Base-by-base conservation (phyloP, 53 echinoderm and acorn worm species). In the Echinarachnius parma region DNA sequence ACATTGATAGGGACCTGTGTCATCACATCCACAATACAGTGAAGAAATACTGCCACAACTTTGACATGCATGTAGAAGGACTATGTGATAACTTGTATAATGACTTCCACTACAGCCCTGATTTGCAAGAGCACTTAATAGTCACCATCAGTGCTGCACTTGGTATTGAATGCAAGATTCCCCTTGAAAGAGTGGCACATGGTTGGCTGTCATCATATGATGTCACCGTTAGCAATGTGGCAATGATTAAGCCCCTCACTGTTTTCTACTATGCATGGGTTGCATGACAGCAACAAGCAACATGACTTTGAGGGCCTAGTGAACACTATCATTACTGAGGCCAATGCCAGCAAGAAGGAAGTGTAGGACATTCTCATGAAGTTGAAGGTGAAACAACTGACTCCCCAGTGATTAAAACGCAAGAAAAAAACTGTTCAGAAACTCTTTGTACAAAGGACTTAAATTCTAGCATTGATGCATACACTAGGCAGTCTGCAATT, bases 1-100 rank as follows among this genome's bases (percentile, higher is more conserved):
- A 86, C 48, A 66, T 86, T 35, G 80, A 75, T 80, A 66, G 86
- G 9, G 85, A 85, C 47, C 48, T 56, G 21, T 84, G 85, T 33
- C 75, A 84, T 50, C 80, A 84, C 36, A 53, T 80, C 2, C 85
- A 85, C 48, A 85, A 80, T 55, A 46, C 75, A 25, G 62, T 39
- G 11, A 81, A 81, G 54, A 58, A 75, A 34, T 81, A 64, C 20
- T 76, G 67, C 66, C 27, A 75, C 13, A 35, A 28, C n/a, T n/a
- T n/a, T n/a, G n/a, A n/a, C n/a, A n/a, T n/a, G n/a, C n/a, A n/a
- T n/a, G n/a, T n/a, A n/a, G n/a, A n/a, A n/a, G n/a, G n/a, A n/a
- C n/a, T 84, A 5, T 55, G 34, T 35, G 33, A 60, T 78, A 75
- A 64, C 58, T 27, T 86, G 28, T 81, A 33, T 21, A 86, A 80